A percentile compares a stretch with the other conserved stretches of the same genome.
Conservation (phyloP, 1,140 invertebrate genomes). For the Diabrotica undecimpunctata region DNA sequence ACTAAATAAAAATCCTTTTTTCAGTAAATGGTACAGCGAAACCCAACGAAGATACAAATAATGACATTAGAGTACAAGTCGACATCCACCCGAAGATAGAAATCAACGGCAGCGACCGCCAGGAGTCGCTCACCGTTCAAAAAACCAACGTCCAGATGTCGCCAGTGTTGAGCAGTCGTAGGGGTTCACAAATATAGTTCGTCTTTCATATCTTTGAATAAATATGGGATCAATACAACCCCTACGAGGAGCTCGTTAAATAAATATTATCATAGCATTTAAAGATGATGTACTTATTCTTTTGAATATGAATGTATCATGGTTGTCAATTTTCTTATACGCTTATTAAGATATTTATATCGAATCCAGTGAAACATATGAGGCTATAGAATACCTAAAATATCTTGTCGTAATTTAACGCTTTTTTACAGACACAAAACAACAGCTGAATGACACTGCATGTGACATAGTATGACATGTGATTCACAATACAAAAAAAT, state of each 20-base stretch:
- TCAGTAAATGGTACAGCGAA: slow-evolving; percentile 5
- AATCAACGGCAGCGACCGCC: slow-evolving; percentile 7
- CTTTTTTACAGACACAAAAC: too few species aligned
- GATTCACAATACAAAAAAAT: too few species aligned
- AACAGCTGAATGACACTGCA: too few species aligned
- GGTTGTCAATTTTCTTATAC: slow-evolving; percentile 15
- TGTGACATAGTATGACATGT: too few species aligned
- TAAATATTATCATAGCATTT: neutral
- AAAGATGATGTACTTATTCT: slow-evolving; percentile 4
- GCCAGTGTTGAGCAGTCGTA: slow-evolving; percentile 34
- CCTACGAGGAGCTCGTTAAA: neutral
- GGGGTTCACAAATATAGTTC: slow-evolving; percentile 33
- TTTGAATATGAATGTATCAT: slow-evolving; percentile 9
- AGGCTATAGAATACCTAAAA: too few species aligned
- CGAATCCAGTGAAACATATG: too few species aligned
- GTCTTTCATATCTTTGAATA: slow-evolving; percentile 11
- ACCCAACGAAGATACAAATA: slow-evolving; percentile 14
- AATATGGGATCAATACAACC: slow-evolving; percentile 7
- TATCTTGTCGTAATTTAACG: too few species aligned
- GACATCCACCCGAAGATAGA: slow-evolving; percentile 24
- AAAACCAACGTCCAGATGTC: slow-evolving; percentile 27
- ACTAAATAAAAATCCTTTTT: neutral
- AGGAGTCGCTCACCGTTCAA: slow-evolving; percentile 4
- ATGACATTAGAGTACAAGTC: slow-evolving; percentile 19
- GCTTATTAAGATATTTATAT: slow-evolving; percentile 9